These are phyloP conservation scores for Ginglymostoma cirratum DNA, from an alignment of 2,113 vertebrate genomes.

Conservation along the genomic window DNA sequence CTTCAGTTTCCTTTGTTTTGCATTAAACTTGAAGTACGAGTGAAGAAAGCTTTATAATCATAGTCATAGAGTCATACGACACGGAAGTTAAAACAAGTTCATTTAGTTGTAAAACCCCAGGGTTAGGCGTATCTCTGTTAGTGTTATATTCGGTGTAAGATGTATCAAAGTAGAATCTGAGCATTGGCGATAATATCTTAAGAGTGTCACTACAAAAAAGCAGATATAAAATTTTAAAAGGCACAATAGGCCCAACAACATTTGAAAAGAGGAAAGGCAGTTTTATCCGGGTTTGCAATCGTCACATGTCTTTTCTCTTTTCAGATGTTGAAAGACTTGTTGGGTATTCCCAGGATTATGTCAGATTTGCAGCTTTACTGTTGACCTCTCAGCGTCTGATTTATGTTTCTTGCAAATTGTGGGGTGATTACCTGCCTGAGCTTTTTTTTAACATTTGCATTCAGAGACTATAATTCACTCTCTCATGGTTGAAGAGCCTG, in stretches of 20 bases:
- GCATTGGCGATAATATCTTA: neutral
- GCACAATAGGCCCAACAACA: neutral
- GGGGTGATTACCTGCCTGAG: neutral
- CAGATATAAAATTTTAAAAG: neutral
- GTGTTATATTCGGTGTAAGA: neutral
- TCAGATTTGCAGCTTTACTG: slow-evolving; percentile 25
- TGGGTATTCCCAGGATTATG: neutral
- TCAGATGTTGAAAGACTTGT: neutral
- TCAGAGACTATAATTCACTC: neutral
- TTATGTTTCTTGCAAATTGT: neutral
- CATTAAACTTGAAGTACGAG: neutral
- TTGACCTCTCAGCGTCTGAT: neutral
- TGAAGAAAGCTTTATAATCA: neutral
- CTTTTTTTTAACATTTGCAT: neutral
- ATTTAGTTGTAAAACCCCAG: neutral
- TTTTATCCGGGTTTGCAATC: neutral
- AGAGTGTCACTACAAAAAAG: neutral
- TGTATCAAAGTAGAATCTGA: neutral
- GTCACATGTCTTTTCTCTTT: neutral
- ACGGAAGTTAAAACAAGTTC: neutral
- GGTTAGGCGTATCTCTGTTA: neutral
- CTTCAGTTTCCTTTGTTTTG: neutral
- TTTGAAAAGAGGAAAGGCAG: neutral
- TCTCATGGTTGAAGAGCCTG: neutral
- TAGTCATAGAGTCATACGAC: no score